Conservation (phyloP, 2,888 invertebrate genomes). For the Papilio protenor region DNA sequence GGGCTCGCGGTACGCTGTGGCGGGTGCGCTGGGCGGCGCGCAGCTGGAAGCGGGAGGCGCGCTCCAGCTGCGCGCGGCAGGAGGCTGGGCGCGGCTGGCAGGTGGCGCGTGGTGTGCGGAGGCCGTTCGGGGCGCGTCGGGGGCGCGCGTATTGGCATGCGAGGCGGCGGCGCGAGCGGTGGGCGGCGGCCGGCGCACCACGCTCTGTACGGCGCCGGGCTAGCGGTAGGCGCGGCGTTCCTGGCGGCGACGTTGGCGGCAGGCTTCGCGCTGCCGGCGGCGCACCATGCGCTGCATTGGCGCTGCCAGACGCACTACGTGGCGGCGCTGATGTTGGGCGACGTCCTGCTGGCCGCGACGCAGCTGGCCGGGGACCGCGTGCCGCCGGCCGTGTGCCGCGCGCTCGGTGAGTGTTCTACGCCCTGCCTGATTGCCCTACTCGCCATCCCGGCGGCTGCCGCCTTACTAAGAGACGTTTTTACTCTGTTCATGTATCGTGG, state of each 20-base stretch:
- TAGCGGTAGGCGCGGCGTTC: conserved; percentile 92
- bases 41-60: conserved; percentile 82
- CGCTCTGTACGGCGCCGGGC: conserved; percentile 89
- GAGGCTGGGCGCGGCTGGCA: conserved; percentile 71
- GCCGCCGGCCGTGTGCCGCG: conserved; percentile 85
- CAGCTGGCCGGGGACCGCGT: conserved; percentile 88
- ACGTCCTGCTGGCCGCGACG: conserved; percentile 90
- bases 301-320: conserved; percentile 95
- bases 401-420: conserved; percentile 85
- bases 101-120: conserved; percentile 80
- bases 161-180: conserved; percentile 78
- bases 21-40: conserved; percentile 83
- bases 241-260: conserved; percentile 91
- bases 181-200: conserved; percentile 73
- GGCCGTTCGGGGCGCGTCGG: conserved; percentile 77
- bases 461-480: conserved; percentile 24
- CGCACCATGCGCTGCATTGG: conserved; percentile 95
- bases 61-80: conserved; percentile 74
- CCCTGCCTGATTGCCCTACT: not conserved
- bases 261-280: conserved; percentile 91
- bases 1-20: conserved; percentile 82
- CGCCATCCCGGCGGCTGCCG: not conserved
- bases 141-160: conserved; percentile 52
- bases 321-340: conserved; percentile 91
- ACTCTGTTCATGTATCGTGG: conserved; percentile 62